phyloP scores from a whole-genome alignment of 2,797 vertebrate genomes.

The Anguilla pacifica region DNA sequence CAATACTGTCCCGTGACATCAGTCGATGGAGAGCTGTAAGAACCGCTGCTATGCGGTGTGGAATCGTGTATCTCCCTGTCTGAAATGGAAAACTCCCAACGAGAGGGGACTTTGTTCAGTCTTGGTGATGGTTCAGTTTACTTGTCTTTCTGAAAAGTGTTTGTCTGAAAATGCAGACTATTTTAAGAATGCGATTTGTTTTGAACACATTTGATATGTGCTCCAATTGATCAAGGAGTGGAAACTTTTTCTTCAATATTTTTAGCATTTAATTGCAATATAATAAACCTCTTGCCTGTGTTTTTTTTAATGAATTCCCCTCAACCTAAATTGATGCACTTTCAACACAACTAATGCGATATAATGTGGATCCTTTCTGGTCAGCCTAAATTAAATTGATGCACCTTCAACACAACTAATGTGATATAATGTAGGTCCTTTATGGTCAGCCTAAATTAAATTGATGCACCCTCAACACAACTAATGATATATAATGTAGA shows the following conservation, averaged over 20 bases:
- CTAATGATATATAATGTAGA: too few relatives aligned
- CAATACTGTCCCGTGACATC: neutral
- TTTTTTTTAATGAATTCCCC: neutral
- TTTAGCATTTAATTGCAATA: neutral
- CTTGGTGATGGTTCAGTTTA: neutral
- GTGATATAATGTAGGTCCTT: too few relatives aligned
- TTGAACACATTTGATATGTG: too few relatives aligned
- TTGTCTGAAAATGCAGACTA: neutral
- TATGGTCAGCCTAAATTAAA: too few relatives aligned
- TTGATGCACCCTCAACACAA: too few relatives aligned
- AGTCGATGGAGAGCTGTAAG: neutral
- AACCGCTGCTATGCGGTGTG: neutral
- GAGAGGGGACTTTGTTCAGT: neutral
- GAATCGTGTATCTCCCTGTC: neutral
- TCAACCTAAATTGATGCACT: neutral
- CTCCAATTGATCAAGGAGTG: too few relatives aligned
- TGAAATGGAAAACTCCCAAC: neutral
- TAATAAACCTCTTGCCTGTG: neutral
- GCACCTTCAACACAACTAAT: too few relatives aligned
- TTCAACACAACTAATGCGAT: neutral
- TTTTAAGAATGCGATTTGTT: slow-evolving; percentile 6
- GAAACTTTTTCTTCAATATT: neutral
- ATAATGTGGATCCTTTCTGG: neutral
- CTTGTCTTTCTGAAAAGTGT: neutral
- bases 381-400: too few relatives aligned